Conservation (phyloP, 2,797 vertebrate species). For the Steatocranus sp. region DNA sequence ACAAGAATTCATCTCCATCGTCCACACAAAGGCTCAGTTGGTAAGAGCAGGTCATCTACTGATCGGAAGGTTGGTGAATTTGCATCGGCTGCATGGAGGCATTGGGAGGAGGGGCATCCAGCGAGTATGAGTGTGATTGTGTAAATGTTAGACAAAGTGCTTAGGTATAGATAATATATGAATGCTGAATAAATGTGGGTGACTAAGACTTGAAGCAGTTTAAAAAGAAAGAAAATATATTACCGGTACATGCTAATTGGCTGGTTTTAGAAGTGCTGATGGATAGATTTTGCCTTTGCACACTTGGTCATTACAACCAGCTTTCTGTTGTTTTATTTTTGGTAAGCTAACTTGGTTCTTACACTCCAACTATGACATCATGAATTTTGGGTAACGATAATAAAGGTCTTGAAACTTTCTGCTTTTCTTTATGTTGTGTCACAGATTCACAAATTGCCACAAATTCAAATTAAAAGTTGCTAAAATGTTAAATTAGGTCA, state of each 20-base stretch:
- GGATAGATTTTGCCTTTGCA: not conserved
- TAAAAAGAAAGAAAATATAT: not conserved
- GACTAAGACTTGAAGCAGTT: not conserved
- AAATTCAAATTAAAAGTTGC: not conserved
- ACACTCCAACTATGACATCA: not conserved
- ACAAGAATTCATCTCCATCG: not conserved
- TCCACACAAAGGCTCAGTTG: not conserved
- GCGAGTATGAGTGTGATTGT: not conserved
- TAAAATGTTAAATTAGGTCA: not conserved
- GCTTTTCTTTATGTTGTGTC: not conserved
- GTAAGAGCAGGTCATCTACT: not conserved
- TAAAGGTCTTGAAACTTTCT: not conserved
- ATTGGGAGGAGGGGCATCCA: not conserved
- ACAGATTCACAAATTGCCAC: not conserved
- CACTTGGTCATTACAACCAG: not conserved
- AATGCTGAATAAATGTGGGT: not conserved
- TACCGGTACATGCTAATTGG: not conserved
- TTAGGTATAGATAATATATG: not conserved
- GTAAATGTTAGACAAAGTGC: not conserved
- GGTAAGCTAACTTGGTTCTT: not conserved
- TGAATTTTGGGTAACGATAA: not conserved
- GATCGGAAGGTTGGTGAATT: not conserved
- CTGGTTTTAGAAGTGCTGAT: not conserved
- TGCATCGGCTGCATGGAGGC: not conserved
- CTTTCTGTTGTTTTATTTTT: not conserved